These are phyloP conservation scores for Nymphalis c-album DNA, from an alignment of 2,888 invertebrate genomes.

Conservation along the genomic window DNA sequence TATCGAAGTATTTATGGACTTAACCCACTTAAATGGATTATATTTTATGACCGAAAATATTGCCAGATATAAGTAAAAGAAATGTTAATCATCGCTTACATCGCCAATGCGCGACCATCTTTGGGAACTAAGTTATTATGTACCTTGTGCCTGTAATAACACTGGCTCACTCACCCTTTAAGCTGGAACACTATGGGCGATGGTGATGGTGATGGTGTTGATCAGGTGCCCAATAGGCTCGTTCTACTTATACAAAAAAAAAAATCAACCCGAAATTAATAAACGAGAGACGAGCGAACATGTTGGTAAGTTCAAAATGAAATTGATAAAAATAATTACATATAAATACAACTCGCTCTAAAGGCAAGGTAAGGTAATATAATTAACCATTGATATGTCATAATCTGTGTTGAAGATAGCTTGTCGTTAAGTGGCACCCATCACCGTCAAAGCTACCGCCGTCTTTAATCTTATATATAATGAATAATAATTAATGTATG, in stretches of 20 bases:
- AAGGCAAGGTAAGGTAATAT: neutral
- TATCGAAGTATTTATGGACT: neutral
- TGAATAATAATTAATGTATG: constrained; percentile 30
- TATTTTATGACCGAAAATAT: neutral
- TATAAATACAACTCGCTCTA: neutral
- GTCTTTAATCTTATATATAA: constrained; percentile 26
- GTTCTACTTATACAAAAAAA: too few relatives aligned
- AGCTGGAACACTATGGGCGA: too few relatives aligned
- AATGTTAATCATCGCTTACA: too few relatives aligned
- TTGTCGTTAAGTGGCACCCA: constrained; percentile 3
- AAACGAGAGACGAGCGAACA: too few relatives aligned
- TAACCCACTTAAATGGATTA: neutral
- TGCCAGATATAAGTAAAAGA: too few relatives aligned
- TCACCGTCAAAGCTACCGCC: constrained; percentile 33
- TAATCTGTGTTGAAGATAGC: neutral
- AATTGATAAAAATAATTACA: constrained; percentile 5
- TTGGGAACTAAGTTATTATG: too few relatives aligned
- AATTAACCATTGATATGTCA: neutral
- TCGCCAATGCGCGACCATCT: too few relatives aligned
- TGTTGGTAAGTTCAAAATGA: neutral
- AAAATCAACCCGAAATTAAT: too few relatives aligned
- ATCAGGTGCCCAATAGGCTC: too few relatives aligned
- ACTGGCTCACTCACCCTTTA: too few relatives aligned
- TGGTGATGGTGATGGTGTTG: too few relatives aligned
- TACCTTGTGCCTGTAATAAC: too few relatives aligned